Conservation (phyloP, 2,797 vertebrate genomes). For the Gallinago stenura region DNA sequence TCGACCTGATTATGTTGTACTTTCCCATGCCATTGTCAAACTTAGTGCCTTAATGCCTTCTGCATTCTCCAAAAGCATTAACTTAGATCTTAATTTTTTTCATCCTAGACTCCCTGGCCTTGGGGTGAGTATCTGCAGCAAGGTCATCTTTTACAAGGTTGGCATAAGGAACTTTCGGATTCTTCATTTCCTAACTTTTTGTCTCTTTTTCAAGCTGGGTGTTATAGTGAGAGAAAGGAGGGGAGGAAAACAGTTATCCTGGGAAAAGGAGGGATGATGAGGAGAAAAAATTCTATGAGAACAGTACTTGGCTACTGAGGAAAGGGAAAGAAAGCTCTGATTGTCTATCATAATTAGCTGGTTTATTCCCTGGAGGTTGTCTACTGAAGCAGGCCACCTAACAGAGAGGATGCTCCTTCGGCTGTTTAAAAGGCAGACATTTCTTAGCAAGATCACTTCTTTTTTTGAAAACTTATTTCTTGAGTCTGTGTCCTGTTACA, state of each 20-base stretch:
- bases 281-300: neutral
- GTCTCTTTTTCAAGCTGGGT: neutral
- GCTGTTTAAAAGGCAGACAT: neutral
- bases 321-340: neutral
- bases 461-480: neutral
- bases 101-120: neutral
- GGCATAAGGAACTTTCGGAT: neutral
- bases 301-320: neutral
- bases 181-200: neutral
- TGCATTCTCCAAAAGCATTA: neutral
- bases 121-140: neutral
- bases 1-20: neutral
- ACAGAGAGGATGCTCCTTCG: neutral
- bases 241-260: neutral
- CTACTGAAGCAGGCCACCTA: neutral
- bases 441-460: neutral
- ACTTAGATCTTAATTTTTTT: neutral
- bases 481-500: neutral
- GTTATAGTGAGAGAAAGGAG: neutral
- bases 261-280: neutral
- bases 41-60: neutral
- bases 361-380: neutral
- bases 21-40: neutral
- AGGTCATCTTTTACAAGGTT: neutral
- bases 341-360: neutral